Conservation (phyloP, 2,113 vertebrate species). For the Boleophthalmus pectinirostris region DNA sequence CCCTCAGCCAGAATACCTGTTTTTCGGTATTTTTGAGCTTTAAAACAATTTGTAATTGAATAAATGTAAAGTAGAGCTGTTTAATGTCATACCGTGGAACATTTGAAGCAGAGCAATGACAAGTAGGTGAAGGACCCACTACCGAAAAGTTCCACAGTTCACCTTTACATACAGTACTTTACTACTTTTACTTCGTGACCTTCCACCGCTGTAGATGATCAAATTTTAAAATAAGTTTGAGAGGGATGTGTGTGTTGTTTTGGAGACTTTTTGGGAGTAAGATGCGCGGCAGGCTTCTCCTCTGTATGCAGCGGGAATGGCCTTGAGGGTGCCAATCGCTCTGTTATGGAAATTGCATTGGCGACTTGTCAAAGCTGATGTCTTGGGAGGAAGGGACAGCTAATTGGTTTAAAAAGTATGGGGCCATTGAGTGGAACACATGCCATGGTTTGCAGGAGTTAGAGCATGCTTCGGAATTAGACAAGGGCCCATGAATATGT, state of each 20-base stretch:
- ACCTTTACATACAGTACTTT: no score
- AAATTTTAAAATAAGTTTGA: slow-evolving; percentile 46
- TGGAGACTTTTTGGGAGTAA: slow-evolving; percentile 53
- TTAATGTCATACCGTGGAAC: no score
- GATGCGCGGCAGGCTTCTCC: slow-evolving; percentile 38
- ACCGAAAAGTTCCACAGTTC: no score
- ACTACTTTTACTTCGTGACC: no score
- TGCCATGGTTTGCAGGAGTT: slow-evolving; percentile 20
- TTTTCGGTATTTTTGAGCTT: no score
- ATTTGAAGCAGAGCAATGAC: no score
- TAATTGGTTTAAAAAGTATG: slow-evolving; percentile 68
- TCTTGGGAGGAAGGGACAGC: slow-evolving; percentile 47
- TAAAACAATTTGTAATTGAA: no score
- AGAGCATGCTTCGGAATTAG: not conserved
- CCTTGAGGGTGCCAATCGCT: slow-evolving; percentile 56
- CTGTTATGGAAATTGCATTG: slow-evolving; percentile 67
- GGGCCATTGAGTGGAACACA: slow-evolving; percentile 40
- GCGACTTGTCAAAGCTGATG: slow-evolving; percentile 60
- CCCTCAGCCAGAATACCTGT: no score
- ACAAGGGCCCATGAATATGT: not conserved
- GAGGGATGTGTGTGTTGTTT: slow-evolving; percentile 39
- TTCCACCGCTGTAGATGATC: not conserved
- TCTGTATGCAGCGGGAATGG: slow-evolving; percentile 18
- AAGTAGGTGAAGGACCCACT: no score
- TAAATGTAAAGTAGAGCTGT: no score